Evolutionary conservation across 2,888 invertebrate species (phyloP), one percentile per base, ranked within the genome.

Genomic region (Himalopsyche japonica): DNA sequence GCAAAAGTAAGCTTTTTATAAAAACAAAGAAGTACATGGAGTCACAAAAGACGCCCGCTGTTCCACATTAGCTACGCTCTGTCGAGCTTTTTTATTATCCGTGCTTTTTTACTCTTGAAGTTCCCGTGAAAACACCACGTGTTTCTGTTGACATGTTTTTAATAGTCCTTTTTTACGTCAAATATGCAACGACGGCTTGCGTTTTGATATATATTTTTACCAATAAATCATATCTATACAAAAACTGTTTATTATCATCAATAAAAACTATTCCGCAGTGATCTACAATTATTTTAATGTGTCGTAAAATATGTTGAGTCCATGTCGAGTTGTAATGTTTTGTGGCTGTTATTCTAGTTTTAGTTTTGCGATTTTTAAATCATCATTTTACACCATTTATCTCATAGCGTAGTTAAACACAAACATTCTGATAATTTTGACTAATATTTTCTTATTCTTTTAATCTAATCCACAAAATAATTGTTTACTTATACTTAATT

Each of bases 121-220:
- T 49, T 49, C 79, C 43, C 49, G 48, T 49, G n/a, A 34, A 49
- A 30, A 10, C 48, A 79, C 77, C 80, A 80, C 80, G 27, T 80
- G 80, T 64, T 80, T 37, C 80, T 37, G 20, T 80, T 80, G 80
- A 80, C 49, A 80, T 80, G 49, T 64, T 80, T 80, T 80, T 64
- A 80, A 80, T 64, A 80, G 70, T 64, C 57, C 64, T 57, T 64
- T 80, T 64, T 79, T 3, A 47, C 12, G 70, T 70, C 70, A 57
- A 57, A 70, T 70, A 30, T 70, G 70, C 70, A 70, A 70, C 30
- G 70, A 15, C 15, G 70, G 70, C 70, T 27, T 70, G 12, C 20
- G 12, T 70, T 27, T 27, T 24, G 12, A 27, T 70, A 27, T 12
- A 27, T 27, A n/a, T 30, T 70, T 70, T 70, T 70, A 27, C 3